phyloP scores from a whole-genome alignment of 1,140 invertebrate species.

The Drosophila nikananu region DNA sequence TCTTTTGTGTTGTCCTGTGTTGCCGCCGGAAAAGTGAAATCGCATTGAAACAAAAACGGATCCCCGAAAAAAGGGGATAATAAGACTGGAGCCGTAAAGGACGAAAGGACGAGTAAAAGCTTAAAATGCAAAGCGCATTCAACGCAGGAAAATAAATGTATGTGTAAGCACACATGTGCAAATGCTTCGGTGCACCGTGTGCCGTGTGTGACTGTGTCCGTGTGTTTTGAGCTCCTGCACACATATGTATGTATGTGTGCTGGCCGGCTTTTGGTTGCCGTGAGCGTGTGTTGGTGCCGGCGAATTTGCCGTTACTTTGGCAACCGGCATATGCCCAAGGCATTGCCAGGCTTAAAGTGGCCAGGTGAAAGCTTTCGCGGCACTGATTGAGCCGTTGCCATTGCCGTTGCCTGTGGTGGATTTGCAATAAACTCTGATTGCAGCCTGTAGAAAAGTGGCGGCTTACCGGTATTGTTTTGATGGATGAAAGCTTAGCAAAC shows the following conservation, averaged over 20 bases:
- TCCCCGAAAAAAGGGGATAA: slow-evolving; percentile 20
- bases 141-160: slow-evolving; percentile 28
- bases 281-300: slow-evolving; percentile 51
- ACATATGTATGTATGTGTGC: neutral
- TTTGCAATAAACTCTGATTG: slow-evolving; percentile 13
- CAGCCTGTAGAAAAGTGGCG: neutral
- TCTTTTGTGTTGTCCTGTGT: slow-evolving; percentile 48
- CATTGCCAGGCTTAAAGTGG: slow-evolving; percentile 57
- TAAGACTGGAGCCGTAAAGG: slow-evolving; percentile 23
- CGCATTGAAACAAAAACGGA: slow-evolving; percentile 15
- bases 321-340: slow-evolving; percentile 45
- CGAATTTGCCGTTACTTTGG: slow-evolving; percentile 48
- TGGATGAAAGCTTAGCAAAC: neutral
- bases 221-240: slow-evolving; percentile 22
- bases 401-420: neutral
- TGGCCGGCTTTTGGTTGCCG: slow-evolving; percentile 49
- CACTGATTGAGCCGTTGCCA: slow-evolving; percentile 7
- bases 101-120: slow-evolving; percentile 45
- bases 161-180: slow-evolving; percentile 17
- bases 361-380: slow-evolving; percentile 23
- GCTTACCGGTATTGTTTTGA: neutral
- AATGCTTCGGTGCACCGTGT: neutral
- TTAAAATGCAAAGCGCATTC: slow-evolving; percentile 66
- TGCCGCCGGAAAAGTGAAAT: slow-evolving; percentile 41
- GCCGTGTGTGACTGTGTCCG: neutral